Evolutionary conservation across 2,797 vertebrate genomes (phyloP), one percentile per base, ranked within the genome.

Genomic region (Macroramphosus scolopax): DNA sequence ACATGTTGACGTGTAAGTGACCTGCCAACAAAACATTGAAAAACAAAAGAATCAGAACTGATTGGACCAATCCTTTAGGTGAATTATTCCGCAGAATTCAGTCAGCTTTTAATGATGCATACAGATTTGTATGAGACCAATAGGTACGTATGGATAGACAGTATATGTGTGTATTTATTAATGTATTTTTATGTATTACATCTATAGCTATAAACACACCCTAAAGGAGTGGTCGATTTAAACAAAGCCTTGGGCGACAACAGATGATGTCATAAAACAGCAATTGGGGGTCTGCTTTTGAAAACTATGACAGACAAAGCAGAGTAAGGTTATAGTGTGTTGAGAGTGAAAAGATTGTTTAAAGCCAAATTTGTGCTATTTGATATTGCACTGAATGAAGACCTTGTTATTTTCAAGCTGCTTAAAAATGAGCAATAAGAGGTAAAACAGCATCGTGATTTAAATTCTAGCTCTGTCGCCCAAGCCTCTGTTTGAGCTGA

Each of bases 41-140:
- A 79, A 79, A 77, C 17, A 75, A 86, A 79, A 64, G 63, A 85
- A 81, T 88, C 69, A 78, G 81, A 88, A 88, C 70, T 85, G 81
- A 87, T 80, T 80, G 35, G 89, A 97, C 95, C 94, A 94, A 92
- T 99, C 95, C 96, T 99, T 98, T 94, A 93, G 65, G 93, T 92
- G 90, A 90, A 85, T 91, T 53, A 17, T 45, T 22, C n/a, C n/a
- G n/a, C n/a, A 22, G 20, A 22, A 4, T 39, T 44, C 18, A 29
- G 11, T 9, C 12, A 8, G 5, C 20, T 52, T 55, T 18, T 6
- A 32, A 33, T 33, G 12, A 31, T 3, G 6, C 3, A 22, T 22
- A 22, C 20, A 22, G n/a, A n/a, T n/a, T n/a, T n/a, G n/a, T n/a
- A n/a, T n/a, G n/a, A n/a, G n/a, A n/a, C n/a, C n/a, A 22, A 22